Evolutionary conservation across 2,888 invertebrate genomes (phyloP).

Genomic region (Hybos culiciformis): DNA sequence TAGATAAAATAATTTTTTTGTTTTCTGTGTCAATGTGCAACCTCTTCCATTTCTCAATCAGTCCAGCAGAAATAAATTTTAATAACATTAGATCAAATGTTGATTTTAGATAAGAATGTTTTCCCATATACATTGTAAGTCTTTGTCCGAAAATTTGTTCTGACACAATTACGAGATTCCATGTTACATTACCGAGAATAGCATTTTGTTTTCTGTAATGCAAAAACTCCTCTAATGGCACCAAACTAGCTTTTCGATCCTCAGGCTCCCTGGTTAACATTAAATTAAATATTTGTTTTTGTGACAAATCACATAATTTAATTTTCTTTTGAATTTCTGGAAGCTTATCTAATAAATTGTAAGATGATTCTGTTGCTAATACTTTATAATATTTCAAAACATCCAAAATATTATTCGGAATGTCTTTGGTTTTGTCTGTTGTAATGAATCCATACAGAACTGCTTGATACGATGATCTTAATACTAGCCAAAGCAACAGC

Average conservation of each 20-base stretch:
- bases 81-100: neutral
- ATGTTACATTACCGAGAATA: too few relatives aligned
- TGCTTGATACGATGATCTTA: conserved; percentile 26
- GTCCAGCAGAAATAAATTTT: neutral
- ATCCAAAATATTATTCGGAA: conserved; percentile 18
- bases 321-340: conserved; percentile 14
- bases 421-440: conserved; percentile 13
- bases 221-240: too few relatives aligned
- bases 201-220: too few relatives aligned
- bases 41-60: neutral
- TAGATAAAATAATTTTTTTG: too few relatives aligned
- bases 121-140: neutral
- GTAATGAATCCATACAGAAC: conserved; percentile 18
- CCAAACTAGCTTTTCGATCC: too few relatives aligned
- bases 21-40: too few relatives aligned
- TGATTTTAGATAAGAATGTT: neutral
- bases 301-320: conserved; percentile 18
- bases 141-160: neutral
- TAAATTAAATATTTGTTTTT: too few relatives aligned
- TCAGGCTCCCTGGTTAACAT: too few relatives aligned
- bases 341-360: conserved; percentile 9
- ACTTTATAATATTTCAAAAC: conserved; percentile 19
- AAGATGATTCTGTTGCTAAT: conserved; percentile 12
- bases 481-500: conserved; percentile 20
- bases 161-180: too few relatives aligned